These are phyloP conservation scores for Mesembrinibis cayennensis DNA, from an alignment of 2,113 vertebrate genomes.

Conservation along the genomic window DNA sequence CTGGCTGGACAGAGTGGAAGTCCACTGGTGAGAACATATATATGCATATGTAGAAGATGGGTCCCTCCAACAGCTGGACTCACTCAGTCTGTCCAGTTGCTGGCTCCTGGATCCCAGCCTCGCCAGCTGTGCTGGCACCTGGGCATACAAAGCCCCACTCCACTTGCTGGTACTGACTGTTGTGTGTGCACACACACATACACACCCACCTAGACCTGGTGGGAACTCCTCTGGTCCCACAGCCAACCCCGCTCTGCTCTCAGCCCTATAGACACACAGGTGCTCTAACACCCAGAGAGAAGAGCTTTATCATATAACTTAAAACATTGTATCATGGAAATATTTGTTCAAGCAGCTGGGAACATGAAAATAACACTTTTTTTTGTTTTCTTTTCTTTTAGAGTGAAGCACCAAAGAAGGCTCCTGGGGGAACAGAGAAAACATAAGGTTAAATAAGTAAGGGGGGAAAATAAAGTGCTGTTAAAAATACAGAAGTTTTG, in stretches of 20 bases:
- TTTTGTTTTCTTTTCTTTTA: neutral
- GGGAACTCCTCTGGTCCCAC: neutral
- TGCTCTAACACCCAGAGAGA: neutral
- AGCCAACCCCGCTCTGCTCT: neutral
- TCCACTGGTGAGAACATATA: neutral
- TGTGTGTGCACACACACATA: too few species aligned
- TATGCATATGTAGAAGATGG: too few species aligned
- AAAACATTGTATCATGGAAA: neutral
- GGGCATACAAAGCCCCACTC: neutral
- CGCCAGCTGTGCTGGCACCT: fast-evolving
- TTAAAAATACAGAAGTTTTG: neutral
- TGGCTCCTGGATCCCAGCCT: neutral
- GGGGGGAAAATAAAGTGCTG: neutral
- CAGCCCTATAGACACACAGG: neutral
- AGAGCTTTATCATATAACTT: neutral
- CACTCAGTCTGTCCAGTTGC: neutral
- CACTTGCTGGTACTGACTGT: neutral
- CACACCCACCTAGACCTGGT: too few species aligned
- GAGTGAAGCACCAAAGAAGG: neutral
- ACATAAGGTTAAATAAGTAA: neutral
- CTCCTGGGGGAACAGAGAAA: neutral
- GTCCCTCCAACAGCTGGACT: neutral
- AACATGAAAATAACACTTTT: neutral
- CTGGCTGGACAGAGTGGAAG: neutral
- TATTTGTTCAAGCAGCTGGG: neutral